Conservation (phyloP, 2,888 invertebrate genomes). For the Cantharis lateralis region DNA sequence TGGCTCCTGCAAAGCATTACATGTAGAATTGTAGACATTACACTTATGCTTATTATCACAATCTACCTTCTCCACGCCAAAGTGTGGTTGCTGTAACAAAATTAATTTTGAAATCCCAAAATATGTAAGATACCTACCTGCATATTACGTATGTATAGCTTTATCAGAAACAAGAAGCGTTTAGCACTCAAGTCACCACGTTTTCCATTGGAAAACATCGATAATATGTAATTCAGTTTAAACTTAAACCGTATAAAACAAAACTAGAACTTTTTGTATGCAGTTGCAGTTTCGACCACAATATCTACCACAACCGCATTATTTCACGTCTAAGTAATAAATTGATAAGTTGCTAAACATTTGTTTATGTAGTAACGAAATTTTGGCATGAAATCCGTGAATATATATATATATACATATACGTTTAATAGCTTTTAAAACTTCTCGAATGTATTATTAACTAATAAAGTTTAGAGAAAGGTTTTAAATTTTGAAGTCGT, state of each 20-base stretch:
- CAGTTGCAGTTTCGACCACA: not conserved
- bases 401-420: not conserved
- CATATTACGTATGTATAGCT: not conserved
- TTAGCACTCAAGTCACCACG: not conserved
- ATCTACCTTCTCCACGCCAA: not conserved
- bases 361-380: not conserved
- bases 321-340: not conserved
- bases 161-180: not conserved
- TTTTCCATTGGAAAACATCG: not conserved
- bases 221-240: not conserved
- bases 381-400: not conserved
- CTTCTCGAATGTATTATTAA: not conserved
- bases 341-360: not conserved
- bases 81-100: not conserved
- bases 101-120: not conserved
- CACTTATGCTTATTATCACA: not conserved
- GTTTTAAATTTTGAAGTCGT: not conserved
- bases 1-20: not conserved
- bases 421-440: not conserved
- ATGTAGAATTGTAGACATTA: not conserved
- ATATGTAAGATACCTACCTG: not conserved
- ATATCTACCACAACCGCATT: not conserved
- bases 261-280: not conserved
- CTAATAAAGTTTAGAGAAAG: not conserved
- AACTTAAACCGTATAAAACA: not conserved